Percentiles rank a stretch among this genome's conserved stretches.
These are phyloP conservation scores for Tichodroma muraria DNA, from an alignment of 2,113 vertebrate genomes.

Conservation along the genomic window DNA sequence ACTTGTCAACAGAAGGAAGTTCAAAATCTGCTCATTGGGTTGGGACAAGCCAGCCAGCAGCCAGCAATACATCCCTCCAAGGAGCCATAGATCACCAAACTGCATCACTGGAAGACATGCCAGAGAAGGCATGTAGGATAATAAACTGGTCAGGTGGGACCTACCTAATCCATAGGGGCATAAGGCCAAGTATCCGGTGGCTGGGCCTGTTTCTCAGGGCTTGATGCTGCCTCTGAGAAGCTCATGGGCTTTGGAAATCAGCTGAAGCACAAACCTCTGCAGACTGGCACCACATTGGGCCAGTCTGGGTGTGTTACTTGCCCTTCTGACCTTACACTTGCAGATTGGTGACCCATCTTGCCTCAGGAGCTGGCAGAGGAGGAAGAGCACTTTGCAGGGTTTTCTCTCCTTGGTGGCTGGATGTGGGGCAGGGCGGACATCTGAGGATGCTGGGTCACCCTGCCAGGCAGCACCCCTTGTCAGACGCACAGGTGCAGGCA, in stretches of 20 bases:
- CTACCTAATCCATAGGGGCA: neutral
- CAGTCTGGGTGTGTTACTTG: neutral
- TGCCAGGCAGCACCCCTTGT: neutral
- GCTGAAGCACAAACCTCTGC: neutral
- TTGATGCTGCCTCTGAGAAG: neutral
- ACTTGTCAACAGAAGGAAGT: neutral
- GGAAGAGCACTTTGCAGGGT: neutral
- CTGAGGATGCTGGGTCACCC: neutral
- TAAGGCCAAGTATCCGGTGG: neutral
- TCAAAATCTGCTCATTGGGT: neutral
- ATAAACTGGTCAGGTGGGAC: neutral
- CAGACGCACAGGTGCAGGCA: neutral
- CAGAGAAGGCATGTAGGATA: neutral
- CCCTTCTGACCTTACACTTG: neutral
- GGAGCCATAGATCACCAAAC: neutral
- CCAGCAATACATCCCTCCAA: neutral
- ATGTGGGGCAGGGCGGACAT: neutral
- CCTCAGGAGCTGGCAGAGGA: neutral
- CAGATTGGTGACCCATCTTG: neutral
- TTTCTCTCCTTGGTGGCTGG: neutral
- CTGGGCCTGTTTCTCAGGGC: neutral
- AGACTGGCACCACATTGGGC: neutral
- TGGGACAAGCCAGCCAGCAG: neutral
- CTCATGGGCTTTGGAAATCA: neutral
- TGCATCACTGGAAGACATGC: neutral